A percentile compares a stretch with the other conserved stretches of the same genome.
Evolutionary conservation across 2,888 invertebrate genomes (phyloP).

Genomic region (Euphydryas editha): DNA sequence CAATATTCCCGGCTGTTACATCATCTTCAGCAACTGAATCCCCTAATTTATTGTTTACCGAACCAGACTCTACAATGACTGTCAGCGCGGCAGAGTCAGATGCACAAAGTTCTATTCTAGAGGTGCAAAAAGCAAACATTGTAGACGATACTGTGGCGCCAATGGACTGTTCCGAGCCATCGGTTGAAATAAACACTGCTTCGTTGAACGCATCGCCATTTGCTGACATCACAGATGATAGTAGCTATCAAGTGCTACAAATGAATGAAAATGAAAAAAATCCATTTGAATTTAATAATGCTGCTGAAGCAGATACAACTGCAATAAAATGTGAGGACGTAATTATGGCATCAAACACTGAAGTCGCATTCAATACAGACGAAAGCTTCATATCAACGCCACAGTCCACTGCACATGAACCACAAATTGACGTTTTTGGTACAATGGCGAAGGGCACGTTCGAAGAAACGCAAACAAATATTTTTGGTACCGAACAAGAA

Average conservation of each 20-base stretch:
- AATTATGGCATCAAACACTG: slow-evolving; percentile 44
- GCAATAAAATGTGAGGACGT: slow-evolving; percentile 52
- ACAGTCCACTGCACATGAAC: slow-evolving; percentile 18
- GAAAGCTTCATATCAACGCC: slow-evolving; percentile 43
- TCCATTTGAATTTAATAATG: slow-evolving; percentile 63
- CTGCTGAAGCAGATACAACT: slow-evolving; percentile 52
- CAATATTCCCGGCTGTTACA: slow-evolving; percentile 51
- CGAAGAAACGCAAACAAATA: slow-evolving; percentile 37
- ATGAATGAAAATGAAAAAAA: slow-evolving; percentile 59
- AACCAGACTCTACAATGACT: slow-evolving; percentile 39
- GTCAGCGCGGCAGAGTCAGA: slow-evolving; percentile 34
- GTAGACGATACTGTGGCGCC: slow-evolving; percentile 47
- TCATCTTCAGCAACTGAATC: slow-evolving; percentile 40
- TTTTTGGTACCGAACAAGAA: slow-evolving; percentile 40
- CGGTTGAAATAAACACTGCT: slow-evolving; percentile 45
- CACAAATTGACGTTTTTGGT: slow-evolving; percentile 51
- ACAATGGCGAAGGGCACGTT: slow-evolving; percentile 43
- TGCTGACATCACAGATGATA: slow-evolving; percentile 53
- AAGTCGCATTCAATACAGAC: slow-evolving; percentile 45
- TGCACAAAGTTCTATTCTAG: slow-evolving; percentile 31
- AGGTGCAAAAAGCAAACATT: slow-evolving; percentile 10
- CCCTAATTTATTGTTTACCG: slow-evolving; percentile 41
- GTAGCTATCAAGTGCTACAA: slow-evolving; percentile 45
- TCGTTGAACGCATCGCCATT: slow-evolving; percentile 65
- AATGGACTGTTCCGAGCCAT: slow-evolving; percentile 71